Evolutionary conservation across 2,113 vertebrate genomes (phyloP).

Genomic region (Poeciliopsis retropinna): DNA sequence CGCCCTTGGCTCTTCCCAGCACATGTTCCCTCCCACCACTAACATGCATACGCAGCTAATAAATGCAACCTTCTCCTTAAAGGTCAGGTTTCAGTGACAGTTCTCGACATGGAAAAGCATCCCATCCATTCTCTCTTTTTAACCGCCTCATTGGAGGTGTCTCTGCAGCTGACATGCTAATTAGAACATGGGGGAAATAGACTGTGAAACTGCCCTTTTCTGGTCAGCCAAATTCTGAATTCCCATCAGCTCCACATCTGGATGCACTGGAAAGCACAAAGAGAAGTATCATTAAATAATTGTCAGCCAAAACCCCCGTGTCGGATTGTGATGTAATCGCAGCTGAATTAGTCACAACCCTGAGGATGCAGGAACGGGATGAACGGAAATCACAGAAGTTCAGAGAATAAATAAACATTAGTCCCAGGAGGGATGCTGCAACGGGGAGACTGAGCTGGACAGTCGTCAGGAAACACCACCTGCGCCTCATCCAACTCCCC

Average conservation of each 20-base stretch:
- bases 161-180: constrained; percentile 74
- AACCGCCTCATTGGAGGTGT: constrained; percentile 55
- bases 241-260: constrained; percentile 39
- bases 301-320: constrained; percentile 54
- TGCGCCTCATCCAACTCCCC: constrained; percentile 10
- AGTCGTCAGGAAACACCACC: constrained; percentile 16
- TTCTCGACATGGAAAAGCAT: constrained; percentile 42
- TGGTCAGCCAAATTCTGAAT: constrained; percentile 55
- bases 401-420: constrained; percentile 25
- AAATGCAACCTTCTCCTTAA: constrained; percentile 19
- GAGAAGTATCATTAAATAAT: constrained; percentile 48
- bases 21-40: neutral
- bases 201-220: constrained; percentile 68
- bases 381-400: constrained; percentile 3
- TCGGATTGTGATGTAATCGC: constrained; percentile 25
- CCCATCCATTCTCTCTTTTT: constrained; percentile 21
- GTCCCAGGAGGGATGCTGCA: constrained; percentile 31
- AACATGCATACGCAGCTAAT: constrained; percentile 1
- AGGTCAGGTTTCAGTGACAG: constrained; percentile 54
- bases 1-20: neutral
- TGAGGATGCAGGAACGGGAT: constrained; percentile 6
- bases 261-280: constrained; percentile 38
- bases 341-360: constrained; percentile 27
- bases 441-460: constrained; percentile 35
- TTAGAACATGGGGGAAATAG: constrained; percentile 68